Conservation (phyloP, 2,797 vertebrate species). For the Megaceryle alcyon region DNA sequence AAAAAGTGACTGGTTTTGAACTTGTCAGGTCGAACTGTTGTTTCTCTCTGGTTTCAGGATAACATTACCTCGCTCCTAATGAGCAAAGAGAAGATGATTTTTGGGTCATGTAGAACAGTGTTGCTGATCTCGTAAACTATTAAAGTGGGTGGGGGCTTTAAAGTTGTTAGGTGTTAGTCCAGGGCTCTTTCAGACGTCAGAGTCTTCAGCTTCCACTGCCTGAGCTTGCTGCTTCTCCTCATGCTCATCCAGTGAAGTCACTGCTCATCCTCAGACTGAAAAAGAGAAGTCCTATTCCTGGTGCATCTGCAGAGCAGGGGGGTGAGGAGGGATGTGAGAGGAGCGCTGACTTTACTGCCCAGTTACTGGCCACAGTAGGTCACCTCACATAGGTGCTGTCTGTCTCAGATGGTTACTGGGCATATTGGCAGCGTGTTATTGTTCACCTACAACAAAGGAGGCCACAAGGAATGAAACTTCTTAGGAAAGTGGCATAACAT, state of each 20-base stretch:
- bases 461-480: not conserved
- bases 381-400: not conserved
- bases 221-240: not conserved
- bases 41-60: not conserved
- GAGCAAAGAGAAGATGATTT: not conserved
- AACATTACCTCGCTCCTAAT: not conserved
- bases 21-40: not conserved
- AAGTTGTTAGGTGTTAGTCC: not conserved
- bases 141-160: not conserved
- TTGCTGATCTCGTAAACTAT: not conserved
- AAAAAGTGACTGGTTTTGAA: not conserved
- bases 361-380: not conserved
- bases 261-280: not conserved
- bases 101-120: not conserved
- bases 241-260: not conserved
- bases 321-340: not conserved
- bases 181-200: not conserved
- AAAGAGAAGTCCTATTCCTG: not conserved
- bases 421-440: rapidly evolving
- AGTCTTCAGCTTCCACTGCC: not conserved
- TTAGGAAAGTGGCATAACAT: not conserved
- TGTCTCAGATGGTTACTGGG: not conserved
- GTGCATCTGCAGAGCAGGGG: not conserved
- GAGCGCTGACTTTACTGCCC: not conserved
- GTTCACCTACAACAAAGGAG: not conserved